Conservation (phyloP, 2,888 invertebrate genomes). For the Clanis bilineata region DNA sequence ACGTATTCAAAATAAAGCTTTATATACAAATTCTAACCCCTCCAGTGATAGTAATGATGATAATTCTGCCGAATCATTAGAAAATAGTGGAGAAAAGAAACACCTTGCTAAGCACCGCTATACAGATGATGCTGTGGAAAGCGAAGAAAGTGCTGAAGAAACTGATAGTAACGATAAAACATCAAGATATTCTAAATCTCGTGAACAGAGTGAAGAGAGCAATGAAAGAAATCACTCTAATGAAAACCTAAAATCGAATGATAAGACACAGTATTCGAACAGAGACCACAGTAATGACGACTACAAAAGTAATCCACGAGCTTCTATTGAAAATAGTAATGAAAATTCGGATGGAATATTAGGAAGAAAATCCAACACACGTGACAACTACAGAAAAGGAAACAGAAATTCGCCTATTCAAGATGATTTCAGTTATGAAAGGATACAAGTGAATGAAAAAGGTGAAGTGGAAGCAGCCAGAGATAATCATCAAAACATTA, state of each 20-base stretch:
- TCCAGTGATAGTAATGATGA: neutral
- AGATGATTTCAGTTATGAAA: slow-evolving; percentile 59
- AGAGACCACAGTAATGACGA: slow-evolving; percentile 12
- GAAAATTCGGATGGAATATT: slow-evolving; percentile 30
- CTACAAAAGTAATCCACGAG: slow-evolving; percentile 1
- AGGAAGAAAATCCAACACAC: neutral
- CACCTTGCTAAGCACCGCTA: slow-evolving; percentile 1
- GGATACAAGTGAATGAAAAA: slow-evolving; percentile 48
- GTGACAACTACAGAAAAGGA: slow-evolving; percentile 18
- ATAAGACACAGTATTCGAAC: slow-evolving; percentile 13
- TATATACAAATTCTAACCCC: neutral
- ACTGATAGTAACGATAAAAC: slow-evolving; percentile 22
- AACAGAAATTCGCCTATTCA: slow-evolving; percentile 32
- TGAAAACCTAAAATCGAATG: slow-evolving; percentile 15
- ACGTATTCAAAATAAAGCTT: slow-evolving; percentile 23
- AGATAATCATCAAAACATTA: slow-evolving; percentile 37
- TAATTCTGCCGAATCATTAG: slow-evolving; percentile 5
- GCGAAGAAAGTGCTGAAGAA: slow-evolving; percentile 30
- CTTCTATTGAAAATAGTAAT: slow-evolving; percentile 26
- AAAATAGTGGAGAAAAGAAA: slow-evolving; percentile 13
- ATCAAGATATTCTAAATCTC: slow-evolving; percentile 20
- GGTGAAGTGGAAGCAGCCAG: slow-evolving; percentile 44
- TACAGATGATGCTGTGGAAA: slow-evolving; percentile 17
- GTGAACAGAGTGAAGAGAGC: slow-evolving; percentile 26
- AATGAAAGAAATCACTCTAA: slow-evolving; percentile 29